Evolutionary conservation across 2,113 vertebrate species (phyloP), one percentile per base, ranked within the genome.

Genomic region (Orthonyx spaldingii): DNA sequence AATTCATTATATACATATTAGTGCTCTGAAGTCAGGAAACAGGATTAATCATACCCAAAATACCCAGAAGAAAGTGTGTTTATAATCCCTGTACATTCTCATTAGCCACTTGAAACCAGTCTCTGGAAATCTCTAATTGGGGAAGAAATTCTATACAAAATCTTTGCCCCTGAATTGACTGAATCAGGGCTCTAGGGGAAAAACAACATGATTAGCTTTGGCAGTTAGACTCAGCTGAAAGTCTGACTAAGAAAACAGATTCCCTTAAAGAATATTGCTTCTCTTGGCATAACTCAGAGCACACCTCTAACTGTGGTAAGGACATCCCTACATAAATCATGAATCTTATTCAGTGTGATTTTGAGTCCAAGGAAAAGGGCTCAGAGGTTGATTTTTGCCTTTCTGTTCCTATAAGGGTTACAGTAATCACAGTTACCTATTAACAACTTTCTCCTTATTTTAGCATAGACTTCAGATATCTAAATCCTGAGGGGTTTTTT

Each of bases 101-200:
- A 96, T 95, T 94, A 97, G 87, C 69, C 57, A 91, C 70, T 91
- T 95, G 89, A 94, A 97, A 83, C 84, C 33, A 80, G 81, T 87
- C 87, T 77, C 61, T 87, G 81, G 89, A 94, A 96, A 89, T 87
- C 89, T 94, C 87, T 97, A 96, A 95, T 96, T 96, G 93, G 91
- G 89, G 93, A 95, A 96, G 94, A 96, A 97, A 94, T 85, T 96
- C 89, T 95, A 55, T 95, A 95, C 96, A 96, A 96, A 96, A 95
- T 96, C 96, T 97, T 92, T 95, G 93, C 95, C 93, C 95, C 94
- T 26, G 84, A 91, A 97, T 96, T 97, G 94, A 96, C 93, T 95
- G 93, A 95, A 96, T 96, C 81, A 94, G 91, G 82, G 50, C 95
- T 95, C 93, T 87, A 87, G 93, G 95, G 95, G 78, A 70, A 90